A percentile compares a stretch with the other conserved stretches of the same genome.
phyloP scores from a whole-genome alignment of 2,797 vertebrate genomes.

The Crossoptilon crossoptilon region DNA sequence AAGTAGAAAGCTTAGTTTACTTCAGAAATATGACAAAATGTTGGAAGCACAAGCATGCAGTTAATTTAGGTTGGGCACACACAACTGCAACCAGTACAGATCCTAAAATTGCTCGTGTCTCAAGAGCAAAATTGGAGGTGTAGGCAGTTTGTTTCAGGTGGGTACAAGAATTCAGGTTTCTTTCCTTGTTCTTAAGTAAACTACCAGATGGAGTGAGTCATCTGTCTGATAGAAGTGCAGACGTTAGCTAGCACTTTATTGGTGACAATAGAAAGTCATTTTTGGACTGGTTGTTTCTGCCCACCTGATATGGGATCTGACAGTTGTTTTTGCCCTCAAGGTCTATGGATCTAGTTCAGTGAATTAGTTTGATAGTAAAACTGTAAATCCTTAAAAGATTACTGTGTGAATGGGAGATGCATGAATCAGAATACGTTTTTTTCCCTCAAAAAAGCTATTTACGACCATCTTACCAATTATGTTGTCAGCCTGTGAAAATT shows the following conservation, averaged over 20 bases:
- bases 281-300: constrained; percentile 23
- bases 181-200: constrained; percentile 46
- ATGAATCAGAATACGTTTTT: neutral
- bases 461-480: constrained; percentile 34
- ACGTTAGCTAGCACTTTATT: constrained; percentile 40
- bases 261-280: constrained; percentile 55
- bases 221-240: constrained; percentile 61
- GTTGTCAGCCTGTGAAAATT: constrained; percentile 61
- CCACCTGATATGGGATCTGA: neutral
- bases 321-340: constrained; percentile 34
- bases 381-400: neutral
- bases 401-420: neutral
- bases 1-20: constrained; percentile 40
- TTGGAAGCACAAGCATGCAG: constrained; percentile 42
- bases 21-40: constrained; percentile 29
- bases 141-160: constrained; percentile 45
- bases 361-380: constrained; percentile 43
- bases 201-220: constrained; percentile 62
- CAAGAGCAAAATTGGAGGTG: constrained; percentile 19
- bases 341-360: constrained; percentile 2
- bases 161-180: constrained; percentile 56
- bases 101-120: constrained; percentile 34
- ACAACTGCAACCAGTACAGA: constrained; percentile 7
- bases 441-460: constrained; percentile 23
- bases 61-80: constrained; percentile 9